These are phyloP conservation scores for Apis cerana DNA, from an alignment of 1,140 invertebrate species.

Conservation along the genomic window DNA sequence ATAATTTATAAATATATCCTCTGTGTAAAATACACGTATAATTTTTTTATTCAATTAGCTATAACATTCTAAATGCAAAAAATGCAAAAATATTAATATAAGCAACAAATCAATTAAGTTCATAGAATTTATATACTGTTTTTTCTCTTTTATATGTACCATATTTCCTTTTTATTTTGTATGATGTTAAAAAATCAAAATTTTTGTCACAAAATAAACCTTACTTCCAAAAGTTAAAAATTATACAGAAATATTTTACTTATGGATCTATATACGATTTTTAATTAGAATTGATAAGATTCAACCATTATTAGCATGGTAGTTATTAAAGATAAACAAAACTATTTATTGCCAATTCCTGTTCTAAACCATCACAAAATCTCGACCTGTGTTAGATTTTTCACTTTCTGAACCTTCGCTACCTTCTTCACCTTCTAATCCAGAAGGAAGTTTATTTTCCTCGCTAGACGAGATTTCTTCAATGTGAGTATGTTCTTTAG, in stretches of 20 bases:
- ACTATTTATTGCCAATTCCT: conserved; percentile 48
- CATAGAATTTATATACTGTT: conserved; percentile 21
- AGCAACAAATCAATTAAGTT: conserved; percentile 26
- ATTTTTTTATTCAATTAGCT: conserved; percentile 24
- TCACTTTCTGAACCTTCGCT: conserved; percentile 79
- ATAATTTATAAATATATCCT: conserved; percentile 36
- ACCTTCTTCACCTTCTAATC: conserved; percentile 74
- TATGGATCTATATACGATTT: conserved; percentile 23
- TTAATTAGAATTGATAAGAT: conserved; percentile 39
- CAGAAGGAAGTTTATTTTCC: conserved; percentile 58
- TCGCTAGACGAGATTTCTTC: conserved; percentile 58
- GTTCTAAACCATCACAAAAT: conserved; percentile 86
- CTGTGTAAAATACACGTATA: conserved; percentile 33
- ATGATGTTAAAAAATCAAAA: neutral
- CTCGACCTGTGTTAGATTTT: conserved; percentile 88
- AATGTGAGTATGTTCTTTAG: conserved; percentile 59
- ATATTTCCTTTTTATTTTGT: neutral
- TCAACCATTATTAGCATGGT: conserved; percentile 50
- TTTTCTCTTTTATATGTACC: neutral
- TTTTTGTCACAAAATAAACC: neutral
- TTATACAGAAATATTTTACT: conserved; percentile 22
- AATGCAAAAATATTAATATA: conserved; percentile 36
- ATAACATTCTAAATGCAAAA: conserved; percentile 40
- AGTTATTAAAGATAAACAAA: conserved; percentile 43
- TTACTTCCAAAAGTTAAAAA: conserved; percentile 5